Conservation (phyloP, 2,797 vertebrate species). For the Myotis pilosus region DNA sequence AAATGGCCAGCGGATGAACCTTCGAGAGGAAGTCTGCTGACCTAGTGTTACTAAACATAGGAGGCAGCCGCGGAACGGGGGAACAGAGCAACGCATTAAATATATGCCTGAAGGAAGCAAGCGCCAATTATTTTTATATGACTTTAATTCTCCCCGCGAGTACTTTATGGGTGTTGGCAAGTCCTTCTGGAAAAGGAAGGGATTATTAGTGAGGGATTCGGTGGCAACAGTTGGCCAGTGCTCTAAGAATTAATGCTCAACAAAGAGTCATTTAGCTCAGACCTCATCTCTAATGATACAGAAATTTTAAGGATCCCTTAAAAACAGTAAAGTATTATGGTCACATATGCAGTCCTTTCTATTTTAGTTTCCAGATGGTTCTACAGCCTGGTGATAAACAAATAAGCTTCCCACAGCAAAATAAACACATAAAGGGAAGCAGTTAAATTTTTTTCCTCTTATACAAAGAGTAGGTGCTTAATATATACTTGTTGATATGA, state of each 20-base stretch:
- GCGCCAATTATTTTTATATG: conserved; percentile 66
- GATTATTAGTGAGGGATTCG: conserved; percentile 56
- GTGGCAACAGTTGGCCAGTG: conserved; percentile 45
- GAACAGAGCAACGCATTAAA: conserved; percentile 39
- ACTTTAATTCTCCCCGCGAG: conserved; percentile 68
- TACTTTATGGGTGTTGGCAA: conserved; percentile 56
- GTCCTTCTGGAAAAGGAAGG: conserved; percentile 67
- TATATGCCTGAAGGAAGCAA: conserved; percentile 62
- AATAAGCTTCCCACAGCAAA: conserved; percentile 50
- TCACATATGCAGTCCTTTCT: neutral
- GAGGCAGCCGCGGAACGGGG: conserved; percentile 36
- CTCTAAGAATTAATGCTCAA: conserved; percentile 22
- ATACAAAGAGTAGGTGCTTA: neutral
- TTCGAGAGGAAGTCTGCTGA: conserved; percentile 56
- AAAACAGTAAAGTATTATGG: neutral
- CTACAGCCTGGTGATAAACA: neutral
- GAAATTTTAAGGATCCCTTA: conserved; percentile 1
- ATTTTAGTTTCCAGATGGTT: conserved; percentile 29
- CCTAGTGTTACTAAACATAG: conserved; percentile 39
- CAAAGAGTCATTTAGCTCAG: conserved; percentile 44
- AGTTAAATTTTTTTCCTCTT: neutral
- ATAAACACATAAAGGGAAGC: conserved; percentile 9
- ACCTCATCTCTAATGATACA: conserved; percentile 39
- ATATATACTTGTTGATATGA: conserved; percentile 30
- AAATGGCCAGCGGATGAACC: conserved; percentile 60